These are phyloP conservation scores for Thereva nobilitata DNA, from an alignment of 2,888 invertebrate species.

Conservation along the genomic window DNA sequence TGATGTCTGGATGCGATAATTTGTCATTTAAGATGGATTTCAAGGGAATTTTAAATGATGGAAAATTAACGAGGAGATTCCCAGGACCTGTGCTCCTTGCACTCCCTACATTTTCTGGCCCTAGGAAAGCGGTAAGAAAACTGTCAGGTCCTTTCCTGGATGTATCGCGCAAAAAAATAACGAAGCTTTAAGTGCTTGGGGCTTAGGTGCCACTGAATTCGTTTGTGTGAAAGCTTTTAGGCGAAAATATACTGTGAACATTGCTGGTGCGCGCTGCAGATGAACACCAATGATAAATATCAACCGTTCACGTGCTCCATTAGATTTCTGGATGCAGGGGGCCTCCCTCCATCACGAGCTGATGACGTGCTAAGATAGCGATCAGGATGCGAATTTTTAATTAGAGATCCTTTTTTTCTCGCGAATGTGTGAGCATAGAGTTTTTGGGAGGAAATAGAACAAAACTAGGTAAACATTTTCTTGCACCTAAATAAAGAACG, in stretches of 20 bases:
- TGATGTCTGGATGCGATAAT: constrained; percentile 42
- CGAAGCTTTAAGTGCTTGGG: constrained; percentile 21
- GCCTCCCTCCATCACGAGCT: not conserved
- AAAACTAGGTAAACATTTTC: too few species aligned
- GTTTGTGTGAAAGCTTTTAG: constrained; percentile 16
- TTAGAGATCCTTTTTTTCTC: constrained; percentile 8
- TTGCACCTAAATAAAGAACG: too few species aligned
- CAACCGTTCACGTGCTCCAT: not conserved
- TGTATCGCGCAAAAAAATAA: constrained; percentile 1
- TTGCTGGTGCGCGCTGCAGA: constrained; percentile 1
- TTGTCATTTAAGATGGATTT: constrained; percentile 41
- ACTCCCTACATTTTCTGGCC: not conserved
- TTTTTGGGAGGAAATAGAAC: too few species aligned
- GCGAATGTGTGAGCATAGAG: not conserved
- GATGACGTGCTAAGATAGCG: constrained; percentile 19
- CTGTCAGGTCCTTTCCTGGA: not conserved
- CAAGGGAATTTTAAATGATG: constrained; percentile 42
- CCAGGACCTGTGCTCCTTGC: constrained; percentile 4
- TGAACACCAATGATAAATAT: constrained; percentile 22
- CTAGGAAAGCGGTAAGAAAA: not conserved
- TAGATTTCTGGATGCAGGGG: not conserved
- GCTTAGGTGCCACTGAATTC: constrained; percentile 18
- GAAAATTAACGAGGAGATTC: constrained; percentile 39
- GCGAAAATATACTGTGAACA: not conserved
- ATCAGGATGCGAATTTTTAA: constrained; percentile 20